Percentiles rank a stretch among this genome's conserved stretches.
These are phyloP conservation scores for Trichonephila clavata DNA, from an alignment of 1,140 invertebrate species.

Conservation along the genomic window DNA sequence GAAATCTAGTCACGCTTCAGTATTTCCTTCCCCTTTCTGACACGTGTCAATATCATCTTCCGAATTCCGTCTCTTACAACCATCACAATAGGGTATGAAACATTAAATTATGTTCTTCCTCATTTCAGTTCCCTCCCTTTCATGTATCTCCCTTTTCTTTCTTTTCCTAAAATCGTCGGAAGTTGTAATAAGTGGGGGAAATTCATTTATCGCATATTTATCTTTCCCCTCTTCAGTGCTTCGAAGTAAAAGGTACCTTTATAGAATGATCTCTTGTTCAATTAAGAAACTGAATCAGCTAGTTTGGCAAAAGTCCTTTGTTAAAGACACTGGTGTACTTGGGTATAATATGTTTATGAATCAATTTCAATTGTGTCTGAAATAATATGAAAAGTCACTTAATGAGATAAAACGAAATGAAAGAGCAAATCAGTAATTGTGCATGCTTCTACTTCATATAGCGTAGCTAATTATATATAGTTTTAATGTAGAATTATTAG, in stretches of 20 bases:
- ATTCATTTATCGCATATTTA: conserved; percentile 18
- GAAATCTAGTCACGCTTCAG: conserved; percentile 7
- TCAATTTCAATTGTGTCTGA: too few relatives aligned
- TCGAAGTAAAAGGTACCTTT: background rate
- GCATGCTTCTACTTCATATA: too few relatives aligned
- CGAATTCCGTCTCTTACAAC: background rate
- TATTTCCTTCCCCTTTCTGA: background rate
- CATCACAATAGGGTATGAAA: background rate
- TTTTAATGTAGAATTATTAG: too few relatives aligned
- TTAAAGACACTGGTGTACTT: background rate
- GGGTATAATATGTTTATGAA: background rate
- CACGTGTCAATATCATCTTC: conserved; percentile 19
- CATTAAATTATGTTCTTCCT: background rate
- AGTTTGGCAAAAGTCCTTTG: background rate
- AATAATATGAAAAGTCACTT: too few relatives aligned
- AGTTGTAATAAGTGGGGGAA: conserved; percentile 17
- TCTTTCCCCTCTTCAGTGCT: background rate
- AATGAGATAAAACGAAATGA: too few relatives aligned
- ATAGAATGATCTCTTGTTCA: background rate
- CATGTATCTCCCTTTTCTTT: background rate
- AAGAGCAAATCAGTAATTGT: too few relatives aligned
- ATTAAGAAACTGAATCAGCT: background rate
- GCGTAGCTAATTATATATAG: too few relatives aligned
- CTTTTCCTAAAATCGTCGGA: background rate
- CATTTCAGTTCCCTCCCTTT: background rate